Evolutionary conservation across 2,888 invertebrate species (phyloP), one percentile per base, ranked within the genome.

Genomic region (Leptura quadrifasciata): DNA sequence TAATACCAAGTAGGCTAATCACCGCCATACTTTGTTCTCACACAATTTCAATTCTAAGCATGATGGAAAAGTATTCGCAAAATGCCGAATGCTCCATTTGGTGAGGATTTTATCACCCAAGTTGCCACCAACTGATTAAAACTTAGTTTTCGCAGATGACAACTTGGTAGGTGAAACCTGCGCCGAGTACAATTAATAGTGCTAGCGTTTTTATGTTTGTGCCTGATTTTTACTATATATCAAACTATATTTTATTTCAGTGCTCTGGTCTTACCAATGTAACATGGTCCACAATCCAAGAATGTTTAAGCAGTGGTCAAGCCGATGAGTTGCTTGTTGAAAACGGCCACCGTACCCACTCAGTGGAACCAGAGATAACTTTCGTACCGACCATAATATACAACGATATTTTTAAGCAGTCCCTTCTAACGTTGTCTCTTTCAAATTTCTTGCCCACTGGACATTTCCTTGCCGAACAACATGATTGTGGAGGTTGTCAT

Each of bases 341-440:
- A 12, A n/a, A 68, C 47, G 74, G 68, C 4, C 27, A 60, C 17
- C 55, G 17, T 18, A 58, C 67, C 1, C 24, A 60, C 12, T 15
- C 24, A 15, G 12, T 74, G 17, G 35, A 31, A 2, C 68, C 72
- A 54, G 24, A 65, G 10, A 54, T 68, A 27, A 20, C 58, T 21
- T 58, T 24, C 17, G 52, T 74, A 5, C 74, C 74, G 12, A 68
- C 60, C n/a, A 55, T 74, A 39, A 35, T 55, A 1, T 65, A 63
- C n/a, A 58, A 73, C 24, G 67, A 73, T 21, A 39, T 65, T 8
- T 65, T 54, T n/a, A 65, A n/a, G 3, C n/a, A 5, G 6, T 15
- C 47, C 10, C 17, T 65, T 8, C 65, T 24, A 18, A 54, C 10
- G 0, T 9, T 65, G 21, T 52, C 65, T 2, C 24, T 65, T 2